Percentiles rank a stretch among this genome's conserved stretches.
These are phyloP conservation scores for Fulica atra DNA, from an alignment of 2,113 vertebrate genomes.

Conservation along the genomic window DNA sequence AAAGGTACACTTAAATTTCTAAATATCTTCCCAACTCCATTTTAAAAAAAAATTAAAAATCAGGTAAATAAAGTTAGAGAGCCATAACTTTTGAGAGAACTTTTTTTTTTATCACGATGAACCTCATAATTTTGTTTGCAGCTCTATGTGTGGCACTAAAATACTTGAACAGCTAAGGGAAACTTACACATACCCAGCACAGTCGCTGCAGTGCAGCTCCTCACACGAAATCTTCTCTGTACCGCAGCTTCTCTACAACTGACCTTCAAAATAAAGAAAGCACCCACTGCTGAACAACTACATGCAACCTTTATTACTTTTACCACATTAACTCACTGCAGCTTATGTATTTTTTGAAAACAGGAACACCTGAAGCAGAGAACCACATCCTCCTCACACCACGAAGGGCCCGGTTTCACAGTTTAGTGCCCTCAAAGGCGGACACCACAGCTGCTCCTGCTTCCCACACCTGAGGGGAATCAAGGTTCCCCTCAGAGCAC, in stretches of 20 bases:
- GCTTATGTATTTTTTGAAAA: rapidly evolving
- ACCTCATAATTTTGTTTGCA: rapidly evolving
- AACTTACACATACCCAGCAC: rapidly evolving
- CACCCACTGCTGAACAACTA: rapidly evolving
- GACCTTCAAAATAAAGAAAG: rapidly evolving
- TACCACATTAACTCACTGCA: rapidly evolving
- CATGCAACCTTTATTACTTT: rapidly evolving
- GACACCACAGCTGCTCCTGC: rapidly evolving
- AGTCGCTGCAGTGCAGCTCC: rapidly evolving
- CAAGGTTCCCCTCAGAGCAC: rapidly evolving
- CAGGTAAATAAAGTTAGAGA: background rate
- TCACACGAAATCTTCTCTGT: rapidly evolving
- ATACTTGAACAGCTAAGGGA: rapidly evolving
- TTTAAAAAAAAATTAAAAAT: background rate
- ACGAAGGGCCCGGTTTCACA: rapidly evolving
- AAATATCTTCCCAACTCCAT: rapidly evolving
- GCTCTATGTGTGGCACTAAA: rapidly evolving
- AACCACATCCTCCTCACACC: too few species aligned
- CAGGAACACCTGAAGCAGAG: background rate
- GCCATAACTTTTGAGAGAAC: rapidly evolving
- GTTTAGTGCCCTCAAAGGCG: rapidly evolving
- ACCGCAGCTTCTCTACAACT: rapidly evolving
- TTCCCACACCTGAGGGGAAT: rapidly evolving
- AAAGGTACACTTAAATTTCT: background rate
- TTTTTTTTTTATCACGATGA: rapidly evolving